Conservation (phyloP, 2,888 invertebrate species). For the Halocaridina rubra region DNA sequence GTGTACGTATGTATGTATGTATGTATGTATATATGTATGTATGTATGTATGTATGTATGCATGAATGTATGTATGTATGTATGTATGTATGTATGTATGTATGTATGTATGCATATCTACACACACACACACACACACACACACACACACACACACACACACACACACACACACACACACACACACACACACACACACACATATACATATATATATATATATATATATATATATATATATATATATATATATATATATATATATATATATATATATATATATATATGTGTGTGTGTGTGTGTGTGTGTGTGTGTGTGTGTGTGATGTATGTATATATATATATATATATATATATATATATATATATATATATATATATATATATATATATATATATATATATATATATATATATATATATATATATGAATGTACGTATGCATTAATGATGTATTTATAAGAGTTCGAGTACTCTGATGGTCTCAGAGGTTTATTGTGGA, state of each 20-base stretch:
- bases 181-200: not conserved
- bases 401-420: slow-evolving; percentile 17
- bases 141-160: not conserved
- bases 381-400: not conserved
- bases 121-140: not conserved
- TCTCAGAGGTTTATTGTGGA: too few relatives aligned
- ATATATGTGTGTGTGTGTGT: slow-evolving; percentile 5
- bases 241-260: slow-evolving; percentile 1
- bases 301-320: not conserved
- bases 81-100: slow-evolving; percentile 8
- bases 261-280: not conserved
- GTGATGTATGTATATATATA: not conserved
- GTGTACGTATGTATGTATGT: not conserved
- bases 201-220: not conserved
- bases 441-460: not conserved
- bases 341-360: slow-evolving; percentile 7
- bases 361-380: not conserved
- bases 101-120: not conserved
- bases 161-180: not conserved
- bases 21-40: not conserved
- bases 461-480: too few relatives aligned
- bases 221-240: slow-evolving; percentile 4
- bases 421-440: slow-evolving; percentile 1
- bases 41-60: not conserved
- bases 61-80: not conserved